Evolutionary conservation across 2,113 vertebrate genomes (phyloP).

Genomic region (Mirounga angustirostris): DNA sequence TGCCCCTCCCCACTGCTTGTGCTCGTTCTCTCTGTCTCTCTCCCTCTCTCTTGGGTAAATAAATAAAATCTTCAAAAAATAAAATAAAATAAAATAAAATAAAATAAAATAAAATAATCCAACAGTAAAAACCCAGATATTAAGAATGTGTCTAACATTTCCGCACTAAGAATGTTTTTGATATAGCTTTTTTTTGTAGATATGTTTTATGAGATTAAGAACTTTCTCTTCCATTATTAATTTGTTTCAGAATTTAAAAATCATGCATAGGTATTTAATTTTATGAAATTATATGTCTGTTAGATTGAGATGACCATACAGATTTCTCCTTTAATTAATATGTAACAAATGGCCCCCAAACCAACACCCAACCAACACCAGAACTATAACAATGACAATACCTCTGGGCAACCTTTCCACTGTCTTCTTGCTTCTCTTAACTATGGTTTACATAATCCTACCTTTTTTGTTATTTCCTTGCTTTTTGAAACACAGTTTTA

Average conservation of each 20-base stretch:
- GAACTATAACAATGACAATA: background rate
- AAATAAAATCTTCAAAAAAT: background rate
- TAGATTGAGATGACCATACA: background rate
- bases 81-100: background rate
- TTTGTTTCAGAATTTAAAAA: constrained; percentile 19
- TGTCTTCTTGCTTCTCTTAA: background rate
- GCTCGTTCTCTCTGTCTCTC: background rate
- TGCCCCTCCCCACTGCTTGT: background rate
- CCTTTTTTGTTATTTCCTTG: background rate
- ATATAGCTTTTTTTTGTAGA: background rate
- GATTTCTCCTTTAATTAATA: background rate
- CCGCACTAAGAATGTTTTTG: background rate
- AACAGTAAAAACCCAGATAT: background rate
- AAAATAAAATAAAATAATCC: background rate
- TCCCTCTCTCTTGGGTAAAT: background rate
- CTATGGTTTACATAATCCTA: background rate
- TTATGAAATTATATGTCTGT: background rate
- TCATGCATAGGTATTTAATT: background rate
- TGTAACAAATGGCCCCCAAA: background rate
- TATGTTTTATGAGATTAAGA: background rate
- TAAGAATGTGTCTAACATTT: background rate
- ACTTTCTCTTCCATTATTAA: background rate
- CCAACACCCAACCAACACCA: background rate
- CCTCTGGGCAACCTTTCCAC: too few species aligned
- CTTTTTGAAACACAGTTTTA: background rate